Base-by-base conservation (phyloP, 2,113 vertebrate species). In the Aplodontia rufa region DNA sequence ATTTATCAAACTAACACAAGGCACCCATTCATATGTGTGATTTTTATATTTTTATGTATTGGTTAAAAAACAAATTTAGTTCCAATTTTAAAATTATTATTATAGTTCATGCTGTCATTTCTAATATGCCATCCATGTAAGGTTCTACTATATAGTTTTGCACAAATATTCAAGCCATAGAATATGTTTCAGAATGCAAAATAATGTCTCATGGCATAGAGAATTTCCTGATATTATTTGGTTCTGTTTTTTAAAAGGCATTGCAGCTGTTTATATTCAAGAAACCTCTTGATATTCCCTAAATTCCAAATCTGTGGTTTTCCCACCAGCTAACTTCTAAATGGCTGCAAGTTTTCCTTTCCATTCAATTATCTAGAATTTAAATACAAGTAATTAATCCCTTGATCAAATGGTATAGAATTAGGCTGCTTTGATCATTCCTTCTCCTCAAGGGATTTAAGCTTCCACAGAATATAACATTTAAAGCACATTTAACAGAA, bases 361-460 rank as follows among this genome's bases (percentile, higher is more conserved):
- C 95, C 83, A 89, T 66, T 93, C 62, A 93, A 55, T 94, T 96
- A 93, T 93, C 17, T 45, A 80, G 26, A 94, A 72, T 84, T 95
- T 90, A 97, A 93, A 90, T 76, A 83, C 49, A 84, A 93, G 42
- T 93, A 94, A 95, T 95, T 87, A 95, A 87, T 97, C 69, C 87
- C 53, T 86, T 81, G 79, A 80, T 95, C 62, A 95, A 96, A 97
- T 91, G 8, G 26, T 75, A 92, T 87, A 93, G 95, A 95, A 94
- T 91, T 87, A 92, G 93, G 66, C 58, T 80, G 13, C 84, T 95
- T 74, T 93, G 49, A 96, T 80, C 60, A 17, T 42, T 92, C 17
- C 8, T n/a, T 51, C 20, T 51, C 47, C 60, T 85, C 49, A 89
- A 89, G 78, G 69, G 72, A 55, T 76, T 64, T 58, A 68, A 82